phyloP scores from a whole-genome alignment of 2,797 vertebrate genomes.

The Myotis daubentonii region DNA sequence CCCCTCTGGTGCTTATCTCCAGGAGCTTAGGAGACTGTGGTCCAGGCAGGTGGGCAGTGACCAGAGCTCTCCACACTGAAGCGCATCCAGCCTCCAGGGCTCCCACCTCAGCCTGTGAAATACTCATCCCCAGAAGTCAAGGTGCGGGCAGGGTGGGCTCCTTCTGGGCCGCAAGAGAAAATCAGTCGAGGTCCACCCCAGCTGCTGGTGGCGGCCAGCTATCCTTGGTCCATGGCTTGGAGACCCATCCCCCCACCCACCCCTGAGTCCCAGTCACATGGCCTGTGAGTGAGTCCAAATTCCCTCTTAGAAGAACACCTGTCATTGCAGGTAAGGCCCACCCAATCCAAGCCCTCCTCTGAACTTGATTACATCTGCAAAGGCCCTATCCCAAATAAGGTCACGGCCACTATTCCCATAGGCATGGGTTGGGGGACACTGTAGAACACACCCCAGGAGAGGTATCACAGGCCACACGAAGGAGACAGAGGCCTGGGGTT shows the following conservation, averaged over 20 bases:
- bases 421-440: not conserved
- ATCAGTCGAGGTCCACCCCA: not conserved
- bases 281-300: not conserved
- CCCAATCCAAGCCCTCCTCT: not conserved
- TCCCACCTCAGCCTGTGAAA: not conserved
- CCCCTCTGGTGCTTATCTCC: not conserved
- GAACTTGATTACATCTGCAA: not conserved
- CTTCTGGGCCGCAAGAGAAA: not conserved
- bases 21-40: no score
- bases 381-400: not conserved
- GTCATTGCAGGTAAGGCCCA: not conserved
- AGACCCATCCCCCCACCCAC: not conserved
- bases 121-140: not conserved
- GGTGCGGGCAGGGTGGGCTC: not conserved
- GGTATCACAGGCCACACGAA: no score
- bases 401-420: not conserved
- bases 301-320: not conserved
- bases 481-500: not conserved
- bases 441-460: no score
- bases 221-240: no score
- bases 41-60: fast-evolving
- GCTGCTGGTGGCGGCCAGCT: no score
- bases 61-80: not conserved
- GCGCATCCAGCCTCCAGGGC: not conserved
- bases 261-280: not conserved